A percentile compares a stretch with the other conserved stretches of the same genome.
These are phyloP conservation scores for Gopherus flavomarginatus DNA, from an alignment of 2,113 vertebrate genomes.

Conservation along the genomic window DNA sequence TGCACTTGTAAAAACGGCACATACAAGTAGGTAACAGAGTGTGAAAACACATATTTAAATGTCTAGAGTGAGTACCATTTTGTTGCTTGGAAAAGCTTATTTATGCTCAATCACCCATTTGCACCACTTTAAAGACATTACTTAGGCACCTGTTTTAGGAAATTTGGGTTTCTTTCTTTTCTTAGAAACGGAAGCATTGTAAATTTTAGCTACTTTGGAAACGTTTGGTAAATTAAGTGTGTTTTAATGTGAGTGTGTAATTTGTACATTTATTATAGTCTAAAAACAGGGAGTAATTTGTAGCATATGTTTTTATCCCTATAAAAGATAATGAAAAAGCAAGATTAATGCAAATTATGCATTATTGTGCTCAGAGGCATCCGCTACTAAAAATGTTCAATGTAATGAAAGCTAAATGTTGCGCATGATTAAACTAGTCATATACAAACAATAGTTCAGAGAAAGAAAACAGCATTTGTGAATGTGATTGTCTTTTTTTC, in stretches of 20 bases:
- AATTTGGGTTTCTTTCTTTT: not conserved
- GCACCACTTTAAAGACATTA: not conserved
- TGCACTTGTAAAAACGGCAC: not conserved
- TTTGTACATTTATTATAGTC: conserved; percentile 23
- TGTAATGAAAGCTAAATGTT: conserved; percentile 69
- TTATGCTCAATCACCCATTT: not conserved
- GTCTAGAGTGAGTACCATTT: fast-evolving
- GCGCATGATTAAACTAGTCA: conserved; percentile 68
- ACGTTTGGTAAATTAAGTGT: conserved; percentile 14
- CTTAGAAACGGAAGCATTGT: not conserved
- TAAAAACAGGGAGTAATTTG: conserved; percentile 61
- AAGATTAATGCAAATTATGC: conserved; percentile 71
- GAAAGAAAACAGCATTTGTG: conserved; percentile 51
- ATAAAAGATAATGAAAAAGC: conserved; percentile 48
- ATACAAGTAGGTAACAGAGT: not conserved
- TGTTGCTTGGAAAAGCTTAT: not conserved
- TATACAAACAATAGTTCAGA: conserved; percentile 68
- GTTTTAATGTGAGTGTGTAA: conserved; percentile 11
- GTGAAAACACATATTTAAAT: not conserved
- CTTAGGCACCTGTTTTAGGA: not conserved
- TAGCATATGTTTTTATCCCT: conserved; percentile 51
- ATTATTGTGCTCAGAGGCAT: conserved; percentile 69
- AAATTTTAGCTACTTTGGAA: conserved; percentile 16
- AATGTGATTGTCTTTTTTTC: conserved; percentile 17
- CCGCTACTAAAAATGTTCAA: conserved; percentile 55